Conservation (phyloP, 2,888 invertebrate species). For the Conistra vaccinii region DNA sequence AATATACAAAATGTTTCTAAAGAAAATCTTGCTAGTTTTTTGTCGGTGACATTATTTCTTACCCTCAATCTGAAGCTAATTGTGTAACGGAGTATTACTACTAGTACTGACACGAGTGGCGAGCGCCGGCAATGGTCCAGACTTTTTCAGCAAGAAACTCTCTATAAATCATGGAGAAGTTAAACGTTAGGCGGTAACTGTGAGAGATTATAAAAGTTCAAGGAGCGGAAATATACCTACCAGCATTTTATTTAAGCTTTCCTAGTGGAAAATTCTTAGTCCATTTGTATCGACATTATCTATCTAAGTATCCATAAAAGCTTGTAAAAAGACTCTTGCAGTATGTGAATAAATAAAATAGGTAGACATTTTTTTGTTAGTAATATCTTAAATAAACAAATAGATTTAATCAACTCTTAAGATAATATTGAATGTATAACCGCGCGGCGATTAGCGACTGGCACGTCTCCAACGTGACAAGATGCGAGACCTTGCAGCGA, state of each 20-base stretch:
- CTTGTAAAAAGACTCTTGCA: background rate
- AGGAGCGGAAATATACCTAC: conserved; percentile 4
- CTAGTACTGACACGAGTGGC: conserved; percentile 67
- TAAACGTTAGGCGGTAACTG: conserved; percentile 57
- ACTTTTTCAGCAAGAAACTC: conserved; percentile 70
- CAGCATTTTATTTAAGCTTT: conserved; percentile 9
- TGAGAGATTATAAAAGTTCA: conserved; percentile 53
- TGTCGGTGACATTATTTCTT: conserved; percentile 41
- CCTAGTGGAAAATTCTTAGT: background rate
- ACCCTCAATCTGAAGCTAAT: conserved; percentile 45
- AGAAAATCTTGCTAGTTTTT: conserved; percentile 21
- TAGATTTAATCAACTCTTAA: conserved; percentile 58
- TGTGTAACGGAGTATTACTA: conserved; percentile 53
- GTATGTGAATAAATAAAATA: background rate
- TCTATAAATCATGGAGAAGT: conserved; percentile 69
- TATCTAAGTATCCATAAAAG: background rate
- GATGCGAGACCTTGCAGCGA: conserved; percentile 73
- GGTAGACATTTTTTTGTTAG: background rate
- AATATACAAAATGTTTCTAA: conserved; percentile 16
- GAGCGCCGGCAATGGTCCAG: conserved; percentile 73
- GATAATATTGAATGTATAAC: conserved; percentile 82
- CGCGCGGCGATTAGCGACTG: conserved; percentile 84
- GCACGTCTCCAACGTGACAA: conserved; percentile 78
- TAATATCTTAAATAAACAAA: conserved; percentile 31
- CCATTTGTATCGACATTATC: background rate